phyloP scores from a whole-genome alignment of 2,888 invertebrate genomes.

The Nematopogon swammerdamellus region DNA sequence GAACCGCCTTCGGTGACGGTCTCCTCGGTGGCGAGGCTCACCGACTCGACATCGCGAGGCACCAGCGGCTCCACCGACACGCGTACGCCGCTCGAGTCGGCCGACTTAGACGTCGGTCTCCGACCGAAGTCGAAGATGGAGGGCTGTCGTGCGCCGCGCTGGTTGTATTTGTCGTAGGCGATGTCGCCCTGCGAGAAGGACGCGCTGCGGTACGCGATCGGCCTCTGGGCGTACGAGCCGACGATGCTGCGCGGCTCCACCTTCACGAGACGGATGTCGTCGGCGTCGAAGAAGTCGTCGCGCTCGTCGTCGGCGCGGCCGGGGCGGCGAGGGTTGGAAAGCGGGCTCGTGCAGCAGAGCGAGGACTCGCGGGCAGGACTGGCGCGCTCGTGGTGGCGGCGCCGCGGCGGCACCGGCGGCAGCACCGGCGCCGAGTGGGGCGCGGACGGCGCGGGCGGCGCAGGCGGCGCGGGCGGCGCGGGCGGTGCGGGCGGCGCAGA shows the following conservation, averaged over 20 bases:
- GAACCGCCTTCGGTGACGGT: constrained; percentile 45
- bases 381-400: constrained; percentile 43
- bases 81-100: constrained; percentile 12
- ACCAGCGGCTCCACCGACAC: constrained; percentile 15
- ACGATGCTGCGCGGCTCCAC: constrained; percentile 59
- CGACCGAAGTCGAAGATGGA: constrained; percentile 44
- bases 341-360: constrained; percentile 8
- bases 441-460: constrained; percentile 33
- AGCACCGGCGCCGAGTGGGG: constrained; percentile 52
- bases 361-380: constrained; percentile 32
- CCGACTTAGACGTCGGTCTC: constrained; percentile 22
- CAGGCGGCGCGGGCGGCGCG: constrained; percentile 27
- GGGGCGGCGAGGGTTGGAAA: constrained; percentile 6
- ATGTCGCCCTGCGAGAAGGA: constrained; percentile 87
- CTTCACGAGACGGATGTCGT: constrained; percentile 50
- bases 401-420: constrained; percentile 56
- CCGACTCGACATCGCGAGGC: constrained; percentile 28
- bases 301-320: constrained; percentile 20
- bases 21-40: constrained; percentile 31
- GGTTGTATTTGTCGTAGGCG: constrained; percentile 50
- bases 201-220: constrained; percentile 73
- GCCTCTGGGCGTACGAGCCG: constrained; percentile 61
- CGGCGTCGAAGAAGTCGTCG: constrained; percentile 35
- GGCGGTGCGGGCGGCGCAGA: constrained; percentile 19
- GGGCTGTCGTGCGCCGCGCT: constrained; percentile 30